Evolutionary conservation across 2,113 vertebrate genomes (phyloP).

Genomic region (Grus americana): DNA sequence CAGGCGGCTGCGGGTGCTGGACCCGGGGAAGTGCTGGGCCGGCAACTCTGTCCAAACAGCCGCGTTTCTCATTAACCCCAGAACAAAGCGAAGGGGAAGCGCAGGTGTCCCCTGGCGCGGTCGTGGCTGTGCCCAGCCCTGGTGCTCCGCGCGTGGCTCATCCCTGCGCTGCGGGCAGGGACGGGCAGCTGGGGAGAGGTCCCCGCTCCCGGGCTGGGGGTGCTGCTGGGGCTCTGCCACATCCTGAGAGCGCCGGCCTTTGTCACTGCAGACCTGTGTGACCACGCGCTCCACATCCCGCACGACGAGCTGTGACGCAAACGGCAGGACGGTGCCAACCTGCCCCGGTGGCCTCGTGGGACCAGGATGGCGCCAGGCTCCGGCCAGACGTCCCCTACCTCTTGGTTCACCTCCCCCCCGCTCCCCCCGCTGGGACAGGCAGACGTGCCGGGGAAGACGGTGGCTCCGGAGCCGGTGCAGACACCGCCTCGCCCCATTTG

Average conservation of each 20-base stretch:
- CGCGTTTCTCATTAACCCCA: neutral
- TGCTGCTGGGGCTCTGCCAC: rapidly evolving
- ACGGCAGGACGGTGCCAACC: neutral
- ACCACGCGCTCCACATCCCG: constrained; percentile 87
- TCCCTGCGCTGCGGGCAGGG: neutral
- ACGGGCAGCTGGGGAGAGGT: neutral
- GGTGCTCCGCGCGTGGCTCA: rapidly evolving
- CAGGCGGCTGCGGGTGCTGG: neutral
- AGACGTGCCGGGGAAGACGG: rapidly evolving
- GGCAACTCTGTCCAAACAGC: neutral
- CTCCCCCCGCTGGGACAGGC: rapidly evolving
- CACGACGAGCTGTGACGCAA: constrained; percentile 89
- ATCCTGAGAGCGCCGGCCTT: neutral
- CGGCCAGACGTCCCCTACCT: rapidly evolving
- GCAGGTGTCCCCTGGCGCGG: rapidly evolving
- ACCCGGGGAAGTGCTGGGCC: rapidly evolving
- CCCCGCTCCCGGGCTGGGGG: too few species aligned
- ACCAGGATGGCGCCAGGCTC: rapidly evolving
- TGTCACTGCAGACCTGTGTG: constrained; percentile 86
- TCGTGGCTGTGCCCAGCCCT: neutral
- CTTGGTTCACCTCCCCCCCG: neutral
- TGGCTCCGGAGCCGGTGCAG: rapidly evolving
- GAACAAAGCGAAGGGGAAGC: neutral
- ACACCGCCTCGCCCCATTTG: rapidly evolving
- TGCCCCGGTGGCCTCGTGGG: neutral